Conservation (phyloP, 2,888 invertebrate species). For the Heliconius erato region DNA sequence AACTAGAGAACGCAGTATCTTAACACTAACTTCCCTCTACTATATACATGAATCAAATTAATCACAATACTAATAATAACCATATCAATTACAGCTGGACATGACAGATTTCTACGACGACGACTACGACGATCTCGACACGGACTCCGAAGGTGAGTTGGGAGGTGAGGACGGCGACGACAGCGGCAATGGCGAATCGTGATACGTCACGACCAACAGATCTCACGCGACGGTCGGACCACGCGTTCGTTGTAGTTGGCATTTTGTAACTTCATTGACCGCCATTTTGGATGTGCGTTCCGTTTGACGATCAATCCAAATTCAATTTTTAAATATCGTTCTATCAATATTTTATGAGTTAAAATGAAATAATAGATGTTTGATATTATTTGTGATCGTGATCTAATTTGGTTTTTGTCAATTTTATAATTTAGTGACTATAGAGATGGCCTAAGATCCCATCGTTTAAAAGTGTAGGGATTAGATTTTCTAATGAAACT, state of each 20-base stretch:
- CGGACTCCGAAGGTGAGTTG: slow-evolving; percentile 88
- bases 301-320: neutral
- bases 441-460: too few species aligned
- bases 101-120: slow-evolving; percentile 99
- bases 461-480: too few species aligned
- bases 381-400: neutral
- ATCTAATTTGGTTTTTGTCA: neutral
- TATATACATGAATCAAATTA: too few species aligned
- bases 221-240: slow-evolving; percentile 58
- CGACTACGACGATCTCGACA: slow-evolving; percentile 95
- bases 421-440: neutral
- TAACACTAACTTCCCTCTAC: too few species aligned
- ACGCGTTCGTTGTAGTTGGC: slow-evolving; percentile 51
- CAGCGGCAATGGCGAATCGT: slow-evolving; percentile 97
- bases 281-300: slow-evolving; percentile 15
- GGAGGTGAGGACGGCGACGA: slow-evolving; percentile 93
- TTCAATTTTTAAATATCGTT: neutral
- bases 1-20: too few species aligned
- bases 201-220: slow-evolving; percentile 79
- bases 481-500: too few species aligned
- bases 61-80: neutral
- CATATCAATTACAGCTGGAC: slow-evolving; percentile 86
- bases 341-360: too few species aligned
- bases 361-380: neutral
- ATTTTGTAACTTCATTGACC: neutral